A percentile compares a stretch with the other conserved stretches of the same genome.
These are phyloP conservation scores for Galbula dea DNA, from an alignment of 2,113 vertebrate genomes.

Conservation along the genomic window DNA sequence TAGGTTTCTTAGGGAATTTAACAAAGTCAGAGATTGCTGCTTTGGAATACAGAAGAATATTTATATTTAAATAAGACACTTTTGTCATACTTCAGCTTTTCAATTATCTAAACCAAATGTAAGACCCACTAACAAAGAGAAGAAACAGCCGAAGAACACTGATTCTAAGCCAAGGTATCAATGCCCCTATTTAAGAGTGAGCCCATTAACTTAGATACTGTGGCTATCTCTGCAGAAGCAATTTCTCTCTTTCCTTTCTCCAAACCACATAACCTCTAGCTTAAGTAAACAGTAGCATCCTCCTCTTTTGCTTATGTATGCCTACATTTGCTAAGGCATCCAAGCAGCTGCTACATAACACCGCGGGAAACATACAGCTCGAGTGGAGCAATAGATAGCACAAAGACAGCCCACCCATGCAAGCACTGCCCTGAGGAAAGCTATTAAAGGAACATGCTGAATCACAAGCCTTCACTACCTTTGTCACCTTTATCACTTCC, in stretches of 20 bases:
- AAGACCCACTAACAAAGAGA: neutral
- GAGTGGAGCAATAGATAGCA: neutral
- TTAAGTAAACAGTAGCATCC: neutral
- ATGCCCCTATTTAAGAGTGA: neutral
- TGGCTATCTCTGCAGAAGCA: neutral
- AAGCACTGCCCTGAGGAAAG: neutral
- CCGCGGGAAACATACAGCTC: neutral
- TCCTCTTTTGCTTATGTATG: neutral
- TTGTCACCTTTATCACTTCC: neutral
- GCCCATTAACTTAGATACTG: neutral
- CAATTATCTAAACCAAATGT: neutral
- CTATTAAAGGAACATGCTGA: neutral
- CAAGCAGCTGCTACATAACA: neutral
- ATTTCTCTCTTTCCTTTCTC: neutral
- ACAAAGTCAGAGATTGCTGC: neutral
- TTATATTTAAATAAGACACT: neutral
- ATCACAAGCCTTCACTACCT: neutral
- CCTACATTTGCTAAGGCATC: neutral
- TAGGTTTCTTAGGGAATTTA: slow-evolving; percentile 8
- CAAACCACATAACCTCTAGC: neutral
- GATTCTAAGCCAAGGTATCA: neutral
- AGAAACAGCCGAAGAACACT: neutral
- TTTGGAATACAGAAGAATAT: neutral
- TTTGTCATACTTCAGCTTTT: neutral
- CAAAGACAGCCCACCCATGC: neutral